Conservation (phyloP, 2,888 invertebrate genomes). For the Eristalis arbustorum region DNA sequence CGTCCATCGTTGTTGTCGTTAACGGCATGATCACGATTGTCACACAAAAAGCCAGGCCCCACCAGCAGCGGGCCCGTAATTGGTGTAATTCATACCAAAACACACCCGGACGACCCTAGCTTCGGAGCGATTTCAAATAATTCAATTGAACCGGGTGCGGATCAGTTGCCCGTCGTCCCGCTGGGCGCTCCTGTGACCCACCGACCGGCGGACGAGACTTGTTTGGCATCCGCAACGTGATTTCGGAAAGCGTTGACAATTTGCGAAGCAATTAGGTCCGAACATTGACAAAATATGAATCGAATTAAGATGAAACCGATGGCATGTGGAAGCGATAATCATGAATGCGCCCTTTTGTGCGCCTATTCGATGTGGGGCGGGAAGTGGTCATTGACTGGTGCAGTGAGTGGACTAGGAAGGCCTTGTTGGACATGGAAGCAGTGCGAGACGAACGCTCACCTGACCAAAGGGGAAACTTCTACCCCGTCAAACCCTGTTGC, state of each 20-base stretch:
- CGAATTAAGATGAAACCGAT: conserved; percentile 32
- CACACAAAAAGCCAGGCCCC: background rate
- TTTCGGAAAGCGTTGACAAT: conserved; percentile 26
- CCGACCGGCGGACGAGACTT: background rate
- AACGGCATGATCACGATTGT: background rate
- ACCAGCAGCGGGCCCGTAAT: background rate
- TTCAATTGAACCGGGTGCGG: background rate
- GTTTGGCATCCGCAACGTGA: background rate
- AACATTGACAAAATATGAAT: conserved; percentile 48
- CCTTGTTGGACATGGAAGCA: too few relatives aligned
- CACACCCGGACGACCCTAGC: background rate
- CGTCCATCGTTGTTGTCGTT: background rate
- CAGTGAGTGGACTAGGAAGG: too few relatives aligned
- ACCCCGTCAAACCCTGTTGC: too few relatives aligned
- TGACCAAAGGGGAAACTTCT: too few relatives aligned
- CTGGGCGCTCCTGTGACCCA: background rate
- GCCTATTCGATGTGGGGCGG: too few relatives aligned
- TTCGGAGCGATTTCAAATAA: background rate
- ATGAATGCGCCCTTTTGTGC: too few relatives aligned
- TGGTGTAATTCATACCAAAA: background rate
- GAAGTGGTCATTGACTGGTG: too few relatives aligned
- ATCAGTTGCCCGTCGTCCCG: background rate
- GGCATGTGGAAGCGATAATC: background rate
- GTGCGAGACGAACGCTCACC: too few relatives aligned
- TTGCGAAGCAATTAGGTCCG: conserved; percentile 35